Base-by-base conservation (phyloP, 2,113 vertebrate species). In the Leuciscus idus region DNA sequence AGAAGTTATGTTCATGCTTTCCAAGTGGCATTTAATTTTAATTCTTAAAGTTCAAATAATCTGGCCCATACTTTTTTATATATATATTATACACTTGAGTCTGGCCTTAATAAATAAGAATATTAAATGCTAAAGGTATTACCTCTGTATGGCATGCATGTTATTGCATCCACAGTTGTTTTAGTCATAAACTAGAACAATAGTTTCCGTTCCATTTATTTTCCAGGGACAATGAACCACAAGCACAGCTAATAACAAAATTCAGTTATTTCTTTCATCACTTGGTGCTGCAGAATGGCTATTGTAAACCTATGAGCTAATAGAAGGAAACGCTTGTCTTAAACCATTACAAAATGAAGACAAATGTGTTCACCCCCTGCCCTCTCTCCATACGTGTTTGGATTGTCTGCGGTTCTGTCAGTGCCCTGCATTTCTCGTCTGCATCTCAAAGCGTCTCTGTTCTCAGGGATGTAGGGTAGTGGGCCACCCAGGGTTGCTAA, bases 401-500 rank as follows among this genome's bases (percentile, higher is more conserved):
- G 72, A 77, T 81, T 76, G 48, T 66, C 59, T 57, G 57, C 50
- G 39, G 50, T 88, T 72, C 62, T 85, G 33, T 64, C 76, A 9
- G 48, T 33, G 39, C 30, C 84, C 80, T 62, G 74, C 43, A 19
- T 82, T 83, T 85, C 13, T 5, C 72, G 52, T 83, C 55, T 83
- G 73, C 39, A 79, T 81, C 59, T 91, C 85, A 92, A 90, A 88
- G 86, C 26, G 26, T 36, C 81, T 26, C 46, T 85, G 85, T 89
- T 87, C 81, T 89, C 77, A 86, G 85, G 89, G 90, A 93, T 93
- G 87, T 94, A 91, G 93, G 92, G 84, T 91, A 94, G 90, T 90
- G 91, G 92, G 92, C 92, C 91, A 93, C 92, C 92, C 88, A 72
- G 85, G 75, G 93, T 95, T 95, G 92, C 92, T 91, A 89, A 90